Evolutionary conservation across 2,888 invertebrate genomes (phyloP).

Genomic region (Teleogryllus oceanicus): DNA sequence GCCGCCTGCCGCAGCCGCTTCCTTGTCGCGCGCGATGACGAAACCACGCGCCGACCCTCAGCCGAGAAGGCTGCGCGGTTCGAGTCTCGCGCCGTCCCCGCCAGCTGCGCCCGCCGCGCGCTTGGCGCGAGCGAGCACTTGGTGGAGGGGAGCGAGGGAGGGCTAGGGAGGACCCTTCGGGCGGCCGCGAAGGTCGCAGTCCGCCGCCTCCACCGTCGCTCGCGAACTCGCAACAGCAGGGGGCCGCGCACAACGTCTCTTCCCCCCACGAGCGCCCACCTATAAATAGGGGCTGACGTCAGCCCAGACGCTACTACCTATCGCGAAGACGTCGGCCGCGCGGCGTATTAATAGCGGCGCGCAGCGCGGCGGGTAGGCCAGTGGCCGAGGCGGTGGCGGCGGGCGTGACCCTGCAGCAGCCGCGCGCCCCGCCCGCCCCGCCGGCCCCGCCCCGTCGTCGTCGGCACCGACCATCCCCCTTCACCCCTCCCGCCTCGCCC

Average conservation of each 20-base stretch:
- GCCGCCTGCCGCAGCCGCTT: background rate
- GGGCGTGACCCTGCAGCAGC: background rate
- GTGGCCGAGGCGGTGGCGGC: slow-evolving; percentile 10
- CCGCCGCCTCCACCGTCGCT: no score
- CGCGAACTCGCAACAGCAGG: background rate
- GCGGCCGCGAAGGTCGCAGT: no score
- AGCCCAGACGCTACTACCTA: background rate
- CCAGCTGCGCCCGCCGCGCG: background rate
- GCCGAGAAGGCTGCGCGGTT: background rate
- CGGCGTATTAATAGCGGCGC: background rate
- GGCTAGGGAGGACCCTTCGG: background rate
- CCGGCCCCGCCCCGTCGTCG: background rate
- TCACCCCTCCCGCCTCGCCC: background rate
- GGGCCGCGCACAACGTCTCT: background rate
- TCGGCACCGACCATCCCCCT: background rate
- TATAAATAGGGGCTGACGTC: slow-evolving; percentile 1
- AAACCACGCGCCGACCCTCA: background rate
- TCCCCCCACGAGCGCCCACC: background rate
- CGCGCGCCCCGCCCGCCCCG: background rate
- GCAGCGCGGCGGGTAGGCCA: background rate
- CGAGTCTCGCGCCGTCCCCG: background rate
- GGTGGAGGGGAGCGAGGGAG: background rate
- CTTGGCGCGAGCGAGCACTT: background rate
- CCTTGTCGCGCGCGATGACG: background rate
- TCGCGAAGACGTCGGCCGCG: background rate